These are phyloP conservation scores for Euplagia quadripunctaria DNA, from an alignment of 2,888 invertebrate species.

Conservation along the genomic window DNA sequence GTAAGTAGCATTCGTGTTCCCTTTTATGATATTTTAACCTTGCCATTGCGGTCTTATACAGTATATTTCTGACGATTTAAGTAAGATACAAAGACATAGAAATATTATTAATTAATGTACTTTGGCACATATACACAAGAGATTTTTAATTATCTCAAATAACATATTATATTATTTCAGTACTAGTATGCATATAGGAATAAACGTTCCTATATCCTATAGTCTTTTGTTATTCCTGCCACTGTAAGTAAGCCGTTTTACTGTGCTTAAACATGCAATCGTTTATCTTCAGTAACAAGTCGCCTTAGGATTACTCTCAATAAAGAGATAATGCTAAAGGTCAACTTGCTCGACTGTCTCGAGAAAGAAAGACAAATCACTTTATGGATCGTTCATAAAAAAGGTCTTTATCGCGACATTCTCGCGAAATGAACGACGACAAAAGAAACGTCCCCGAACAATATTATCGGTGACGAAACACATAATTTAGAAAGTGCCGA, in stretches of 20 bases:
- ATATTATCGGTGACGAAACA: slow-evolving; percentile 61
- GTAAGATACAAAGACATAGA: neutral
- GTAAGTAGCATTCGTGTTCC: neutral
- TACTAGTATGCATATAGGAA: neutral
- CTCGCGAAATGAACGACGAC: slow-evolving; percentile 64
- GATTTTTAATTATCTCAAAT: too few species aligned
- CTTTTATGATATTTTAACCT: neutral
- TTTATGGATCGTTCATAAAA: slow-evolving; percentile 73
- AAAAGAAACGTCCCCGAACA: slow-evolving; percentile 57
- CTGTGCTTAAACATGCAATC: slow-evolving; percentile 52
- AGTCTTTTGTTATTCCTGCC: slow-evolving; percentile 5
- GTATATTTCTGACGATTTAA: neutral
- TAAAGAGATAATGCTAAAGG: slow-evolving; percentile 69
- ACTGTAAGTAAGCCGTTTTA: slow-evolving; percentile 42
- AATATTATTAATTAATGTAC: neutral
- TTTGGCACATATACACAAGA: neutral
- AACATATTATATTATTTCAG: neutral
- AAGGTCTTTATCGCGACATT: slow-evolving; percentile 68
- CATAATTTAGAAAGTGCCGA: slow-evolving; percentile 69
- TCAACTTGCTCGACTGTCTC: slow-evolving; percentile 73
- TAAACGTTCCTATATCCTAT: neutral
- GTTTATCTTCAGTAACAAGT: slow-evolving; percentile 63
- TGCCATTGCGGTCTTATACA: neutral
- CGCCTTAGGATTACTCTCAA: slow-evolving; percentile 61
- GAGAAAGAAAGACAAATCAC: slow-evolving; percentile 58